Evolutionary conservation across 2,113 vertebrate species (phyloP), one percentile per base, ranked within the genome.

Genomic region (Corapipo altera): DNA sequence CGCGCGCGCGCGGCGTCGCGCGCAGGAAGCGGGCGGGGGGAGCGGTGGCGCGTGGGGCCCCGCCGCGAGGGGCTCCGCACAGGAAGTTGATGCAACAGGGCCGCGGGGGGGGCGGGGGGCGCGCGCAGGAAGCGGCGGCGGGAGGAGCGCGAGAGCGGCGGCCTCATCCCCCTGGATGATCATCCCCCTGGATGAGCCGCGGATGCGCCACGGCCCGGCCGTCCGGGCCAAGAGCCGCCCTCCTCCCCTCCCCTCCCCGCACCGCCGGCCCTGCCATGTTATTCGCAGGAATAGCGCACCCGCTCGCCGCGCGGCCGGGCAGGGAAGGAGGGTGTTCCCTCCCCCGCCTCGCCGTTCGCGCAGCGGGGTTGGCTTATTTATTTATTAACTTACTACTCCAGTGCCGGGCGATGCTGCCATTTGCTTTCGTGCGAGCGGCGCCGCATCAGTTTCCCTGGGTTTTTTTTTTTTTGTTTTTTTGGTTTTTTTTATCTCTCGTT

Each of bases 371-470:
- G 78, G 94, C 91, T 78, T 74, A 74, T 93, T 74, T 71, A 80
- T 93, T 93, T 86, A 77, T 90, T 90, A 70, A 79, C 94, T 96
- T 89, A 71, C 95, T 94, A 39, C 97, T 97, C 88, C 93, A 78
- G 87, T 54, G 96, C 93, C 91, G 90, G 76, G 73, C 27, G 92
- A 84, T 94, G 96, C 97, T 97, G 95, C 97, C 97, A 97, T 97
- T 97, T 97, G 96, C 94, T 95, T 97, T 93, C 95, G 88, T 86
- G 91, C n/a, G 62, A 51, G 30, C 37, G 30, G 55, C 64, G 35
- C n/a, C n/a, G 74, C 72, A 30, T 37, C 64, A 24, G 46, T 43
- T 48, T 30, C 35, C 22, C 26, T 24, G 16, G n/a, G n/a, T n/a
- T n/a, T 7, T 5, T 13, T 12, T 33, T 35, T 35, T 54, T 30